Base-by-base conservation (phyloP, 2,888 invertebrate species). In the Machimus rusticus region DNA sequence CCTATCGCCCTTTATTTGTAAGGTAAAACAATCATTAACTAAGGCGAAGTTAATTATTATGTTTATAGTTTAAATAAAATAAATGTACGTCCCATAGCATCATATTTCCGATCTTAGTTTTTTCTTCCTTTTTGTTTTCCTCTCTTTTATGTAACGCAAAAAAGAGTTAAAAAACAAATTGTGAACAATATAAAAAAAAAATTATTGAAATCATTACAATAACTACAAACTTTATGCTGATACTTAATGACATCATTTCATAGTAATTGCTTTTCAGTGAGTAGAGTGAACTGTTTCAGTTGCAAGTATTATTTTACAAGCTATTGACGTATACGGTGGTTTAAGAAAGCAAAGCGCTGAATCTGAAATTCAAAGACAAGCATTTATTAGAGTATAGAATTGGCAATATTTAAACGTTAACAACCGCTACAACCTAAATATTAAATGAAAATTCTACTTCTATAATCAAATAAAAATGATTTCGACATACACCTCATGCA, bases 281-380 rank as follows among this genome's bases (percentile, higher is more conserved):
- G 79, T 66, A 66, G 66, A 66, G 66, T 79, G 37, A 78, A 55
- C 51, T 31, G 39, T 84, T 37, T 74, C 34, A 37, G 46, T 74
- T 85, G 57, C 74, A 39, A 74, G 34, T 34, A 37, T 82, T 66
- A 66, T 74, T 85, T 85, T 74, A 84, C 82, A 84, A 85, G 74
- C 85, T 85, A 85, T 85, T 85, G 85, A 85, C 85, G 85, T 85
- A 85, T 28, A 85, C 85, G 85, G 74, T 85, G 85, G 66, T 86
- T 76, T 86, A 86, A 77, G 78, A 78, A 86, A 86, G 86, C 86
- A 78, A 86, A 86, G 86, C 86, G 86, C 37, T 77, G 78, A 66
- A 78, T 78, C 86, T 86, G 86, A 46, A 86, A 86, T 16, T 51
- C 39, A 66, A 78, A 78, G 43, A 55, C 37, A 82, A 66, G 66